Evolutionary conservation across 2,888 invertebrate species (phyloP).

Genomic region (Pyrrhosoma nymphula): DNA sequence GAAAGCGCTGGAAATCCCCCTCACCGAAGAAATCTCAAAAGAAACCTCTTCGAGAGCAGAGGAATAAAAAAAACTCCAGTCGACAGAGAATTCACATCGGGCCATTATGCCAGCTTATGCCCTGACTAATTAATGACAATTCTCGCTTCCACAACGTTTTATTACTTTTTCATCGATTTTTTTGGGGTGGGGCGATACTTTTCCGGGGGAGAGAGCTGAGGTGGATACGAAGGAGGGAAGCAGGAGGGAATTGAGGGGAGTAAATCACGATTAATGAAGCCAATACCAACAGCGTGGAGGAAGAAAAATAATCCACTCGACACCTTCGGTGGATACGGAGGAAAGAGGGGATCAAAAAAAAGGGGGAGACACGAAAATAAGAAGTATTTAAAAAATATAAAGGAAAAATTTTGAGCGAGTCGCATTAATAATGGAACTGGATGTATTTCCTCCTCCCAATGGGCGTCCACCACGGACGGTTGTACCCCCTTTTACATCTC

Average conservation of each 20-base stretch:
- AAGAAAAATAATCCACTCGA: conserved; percentile 1
- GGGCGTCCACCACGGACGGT: not conserved
- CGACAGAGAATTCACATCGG: not conserved
- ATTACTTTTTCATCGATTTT: not conserved
- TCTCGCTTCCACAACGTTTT: not conserved
- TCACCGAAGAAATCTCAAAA: not conserved
- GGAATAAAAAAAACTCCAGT: not conserved
- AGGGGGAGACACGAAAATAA: not conserved
- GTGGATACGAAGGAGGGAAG: not conserved
- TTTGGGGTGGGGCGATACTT: not conserved
- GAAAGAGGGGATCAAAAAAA: not conserved
- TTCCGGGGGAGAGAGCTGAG: not conserved
- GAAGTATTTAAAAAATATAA: not conserved
- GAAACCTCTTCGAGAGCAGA: not conserved
- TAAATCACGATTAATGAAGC: conserved; percentile 1
- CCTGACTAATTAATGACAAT: not conserved
- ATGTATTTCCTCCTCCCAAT: not conserved
- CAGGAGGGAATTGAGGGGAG: not conserved
- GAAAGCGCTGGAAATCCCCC: not conserved
- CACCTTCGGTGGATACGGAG: not conserved
- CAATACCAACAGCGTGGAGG: not conserved
- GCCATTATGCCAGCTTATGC: not conserved
- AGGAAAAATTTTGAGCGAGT: not conserved
- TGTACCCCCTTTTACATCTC: not conserved
- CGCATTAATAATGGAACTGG: conserved; percentile 27